Evolutionary conservation across 2,888 invertebrate species (phyloP).

Genomic region (Phaonia tiefii): DNA sequence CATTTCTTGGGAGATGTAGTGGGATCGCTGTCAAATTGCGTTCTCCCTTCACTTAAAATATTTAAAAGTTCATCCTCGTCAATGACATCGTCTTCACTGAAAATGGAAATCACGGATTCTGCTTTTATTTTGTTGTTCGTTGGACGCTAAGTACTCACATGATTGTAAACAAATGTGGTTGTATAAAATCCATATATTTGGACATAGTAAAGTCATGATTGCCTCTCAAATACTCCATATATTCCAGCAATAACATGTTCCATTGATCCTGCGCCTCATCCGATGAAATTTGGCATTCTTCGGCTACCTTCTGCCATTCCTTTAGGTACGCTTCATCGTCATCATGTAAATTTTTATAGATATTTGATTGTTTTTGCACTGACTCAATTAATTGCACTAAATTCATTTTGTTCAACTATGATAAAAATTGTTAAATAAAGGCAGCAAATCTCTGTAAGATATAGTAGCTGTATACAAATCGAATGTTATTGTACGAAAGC

Average conservation of each 20-base stretch:
- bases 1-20: background rate
- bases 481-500: too few relatives aligned
- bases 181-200: constrained; percentile 67
- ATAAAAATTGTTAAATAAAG: too few relatives aligned
- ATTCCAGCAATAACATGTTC: constrained; percentile 60
- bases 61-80: constrained; percentile 52
- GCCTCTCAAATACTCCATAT: constrained; percentile 62
- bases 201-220: constrained; percentile 60
- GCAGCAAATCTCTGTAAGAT: too few relatives aligned
- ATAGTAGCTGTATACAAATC: too few relatives aligned
- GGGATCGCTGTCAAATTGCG: background rate
- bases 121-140: too few relatives aligned
- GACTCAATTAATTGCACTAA: constrained; percentile 49
- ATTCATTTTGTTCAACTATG: constrained; percentile 8
- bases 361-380: constrained; percentile 49
- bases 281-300: constrained; percentile 36
- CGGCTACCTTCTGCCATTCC: constrained; percentile 49
- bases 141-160: constrained; percentile 51
- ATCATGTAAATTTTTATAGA: constrained; percentile 44
- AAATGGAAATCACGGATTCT: constrained; percentile 5
- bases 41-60: background rate
- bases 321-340: constrained; percentile 26
- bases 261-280: constrained; percentile 60
- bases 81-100: constrained; percentile 40
- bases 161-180: constrained; percentile 60